These are phyloP conservation scores for Nanorana parkeri DNA, from an alignment of 2,113 vertebrate genomes.

Conservation along the genomic window DNA sequence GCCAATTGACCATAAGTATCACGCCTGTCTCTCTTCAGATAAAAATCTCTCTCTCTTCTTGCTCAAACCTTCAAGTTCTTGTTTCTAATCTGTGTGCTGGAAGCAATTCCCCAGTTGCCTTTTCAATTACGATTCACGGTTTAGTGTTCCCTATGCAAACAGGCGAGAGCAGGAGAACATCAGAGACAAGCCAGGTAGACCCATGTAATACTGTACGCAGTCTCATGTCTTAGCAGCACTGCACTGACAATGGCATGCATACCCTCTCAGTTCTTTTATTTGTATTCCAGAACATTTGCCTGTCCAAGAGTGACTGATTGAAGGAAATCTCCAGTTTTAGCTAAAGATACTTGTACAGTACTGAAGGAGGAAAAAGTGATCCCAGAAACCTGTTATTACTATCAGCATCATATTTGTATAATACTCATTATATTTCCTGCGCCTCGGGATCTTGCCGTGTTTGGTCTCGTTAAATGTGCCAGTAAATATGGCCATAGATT, in stretches of 20 bases:
- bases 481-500: no score
- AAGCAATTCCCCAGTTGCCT: conserved; percentile 9
- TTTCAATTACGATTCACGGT: conserved; percentile 25
- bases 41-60: background rate
- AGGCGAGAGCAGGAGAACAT: background rate
- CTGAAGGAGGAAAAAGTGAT: background rate
- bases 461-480: no score
- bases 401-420: background rate
- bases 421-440: no score
- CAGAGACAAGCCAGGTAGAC: background rate
- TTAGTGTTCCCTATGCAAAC: conserved; percentile 15
- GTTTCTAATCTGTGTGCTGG: conserved; percentile 23
- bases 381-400: background rate
- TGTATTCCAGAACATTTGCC: background rate
- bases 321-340: background rate
- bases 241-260: background rate
- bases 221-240: background rate
- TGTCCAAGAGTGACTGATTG: conserved; percentile 1
- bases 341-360: background rate
- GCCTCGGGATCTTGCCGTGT: no score
- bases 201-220: background rate
- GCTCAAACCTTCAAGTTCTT: background rate
- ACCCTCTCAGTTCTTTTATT: background rate
- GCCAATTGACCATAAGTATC: background rate
- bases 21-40: background rate